phyloP scores from a whole-genome alignment of 2,888 invertebrate species.

The Nymphalis c-album region DNA sequence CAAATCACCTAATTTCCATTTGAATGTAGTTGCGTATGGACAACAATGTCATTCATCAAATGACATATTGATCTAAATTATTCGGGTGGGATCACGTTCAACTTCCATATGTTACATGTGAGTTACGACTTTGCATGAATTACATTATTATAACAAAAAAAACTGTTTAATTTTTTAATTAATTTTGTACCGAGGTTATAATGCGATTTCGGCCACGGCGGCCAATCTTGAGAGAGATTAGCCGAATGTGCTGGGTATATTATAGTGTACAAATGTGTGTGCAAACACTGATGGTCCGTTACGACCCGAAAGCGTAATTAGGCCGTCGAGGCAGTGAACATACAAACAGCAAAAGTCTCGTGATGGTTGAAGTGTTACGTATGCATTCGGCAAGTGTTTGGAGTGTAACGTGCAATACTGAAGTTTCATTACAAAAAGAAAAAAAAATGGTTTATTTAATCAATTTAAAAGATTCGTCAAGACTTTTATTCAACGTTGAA shows the following conservation, averaged over 20 bases:
- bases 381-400: no score
- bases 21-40: constrained; percentile 8
- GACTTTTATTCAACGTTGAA: neutral
- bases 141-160: neutral
- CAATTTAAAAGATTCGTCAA: no score
- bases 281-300: no score
- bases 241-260: no score
- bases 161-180: neutral
- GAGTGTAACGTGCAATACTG: no score
- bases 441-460: neutral
- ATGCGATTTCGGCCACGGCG: no score
- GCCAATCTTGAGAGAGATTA: no score
- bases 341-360: no score
- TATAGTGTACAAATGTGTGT: no score
- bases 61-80: constrained; percentile 19
- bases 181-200: neutral
- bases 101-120: constrained; percentile 1
- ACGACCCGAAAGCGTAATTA: no score
- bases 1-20: constrained; percentile 7
- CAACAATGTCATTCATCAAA: constrained; percentile 25
- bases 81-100: constrained; percentile 9
- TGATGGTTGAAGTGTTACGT: no score
- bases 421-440: neutral
- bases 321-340: no score
- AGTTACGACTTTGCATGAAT: neutral